Base-by-base conservation (phyloP, 2,113 vertebrate genomes). In the Onychorhynchus coronatus region DNA sequence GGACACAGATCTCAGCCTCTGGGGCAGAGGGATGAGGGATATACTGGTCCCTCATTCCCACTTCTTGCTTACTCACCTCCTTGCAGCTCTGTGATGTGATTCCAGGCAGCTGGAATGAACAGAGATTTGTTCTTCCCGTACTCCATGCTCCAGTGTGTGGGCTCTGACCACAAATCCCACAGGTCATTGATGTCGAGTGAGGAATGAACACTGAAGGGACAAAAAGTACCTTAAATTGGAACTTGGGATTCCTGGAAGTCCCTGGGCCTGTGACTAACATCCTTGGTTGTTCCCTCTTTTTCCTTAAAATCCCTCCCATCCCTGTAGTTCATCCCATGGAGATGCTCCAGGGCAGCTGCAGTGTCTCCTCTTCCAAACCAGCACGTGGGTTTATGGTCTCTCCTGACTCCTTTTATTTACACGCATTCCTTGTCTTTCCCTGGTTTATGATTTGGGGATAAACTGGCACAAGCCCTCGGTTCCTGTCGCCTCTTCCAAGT, bases 1-100 rank as follows among this genome's bases (percentile, higher is more conserved):
- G n/a, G n/a, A 20, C 1, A 3, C 12, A 10, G 0, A 5, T 13
- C 2, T 49, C 42, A 14, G 35, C 55, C 35, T 46, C n/a, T 14
- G 41, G 24, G 35, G 24, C 47, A 31, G 6, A 23, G 2, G 10
- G 15, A 0, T 30, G 49, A 62, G 46, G 14, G 8, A 8, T 11
- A 7, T 53, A 30, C 24, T 28, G 1, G 49, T 46, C 24, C 15
- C 12, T 41, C 49, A 1, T 3, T 25, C 33, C 33, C 4, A 0
- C 27, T 21, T 61, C 39, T 30, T 20, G 2, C 41, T 41, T 12
- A 5, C 70, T 80, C 30, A 2, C 44, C 55, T 79, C 41, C 52
- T 44, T n/a, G 37, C 46, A 28, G 75, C 6, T 3, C 25, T 44
- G 35, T 12, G 42, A 2, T 72, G 76, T 13, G 10, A n/a, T 81